Conservation (phyloP, 2,888 invertebrate species). For the Drosophila ezoana region DNA sequence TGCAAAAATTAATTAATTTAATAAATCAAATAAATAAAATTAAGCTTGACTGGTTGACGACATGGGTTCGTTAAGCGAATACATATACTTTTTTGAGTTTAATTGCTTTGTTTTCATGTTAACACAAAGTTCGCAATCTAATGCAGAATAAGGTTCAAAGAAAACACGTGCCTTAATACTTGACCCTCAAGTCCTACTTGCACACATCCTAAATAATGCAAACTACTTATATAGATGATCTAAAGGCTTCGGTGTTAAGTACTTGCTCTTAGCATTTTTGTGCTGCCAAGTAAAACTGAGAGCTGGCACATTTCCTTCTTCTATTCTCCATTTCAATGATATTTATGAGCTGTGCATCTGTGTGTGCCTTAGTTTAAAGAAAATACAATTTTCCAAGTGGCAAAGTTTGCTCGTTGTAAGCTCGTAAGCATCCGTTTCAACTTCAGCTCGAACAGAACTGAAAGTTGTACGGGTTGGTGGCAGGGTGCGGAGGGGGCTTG, state of each 20-base stretch:
- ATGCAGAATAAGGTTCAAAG: not conserved
- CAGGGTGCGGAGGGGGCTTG: too few relatives aligned
- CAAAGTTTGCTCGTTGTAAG: slow-evolving; percentile 57
- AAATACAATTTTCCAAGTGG: slow-evolving; percentile 52
- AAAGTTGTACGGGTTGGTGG: too few relatives aligned
- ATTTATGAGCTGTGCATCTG: slow-evolving; percentile 39
- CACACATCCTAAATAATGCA: slow-evolving; percentile 12
- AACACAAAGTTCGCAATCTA: not conserved
- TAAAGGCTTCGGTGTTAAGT: slow-evolving; percentile 42
- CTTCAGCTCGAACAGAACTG: not conserved
- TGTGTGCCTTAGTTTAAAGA: slow-evolving; percentile 47
- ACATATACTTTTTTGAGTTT: too few relatives aligned
- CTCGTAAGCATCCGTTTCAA: slow-evolving; percentile 51
- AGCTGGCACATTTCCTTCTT: slow-evolving; percentile 38
- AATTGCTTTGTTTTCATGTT: too few relatives aligned
- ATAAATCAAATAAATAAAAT: too few relatives aligned
- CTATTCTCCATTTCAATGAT: slow-evolving; percentile 15
- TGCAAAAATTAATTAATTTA: too few relatives aligned
- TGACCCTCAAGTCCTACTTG: not conserved
- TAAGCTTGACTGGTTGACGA: too few relatives aligned
- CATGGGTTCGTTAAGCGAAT: too few relatives aligned
- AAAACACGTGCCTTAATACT: not conserved
- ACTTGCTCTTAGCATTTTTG: slow-evolving; percentile 30
- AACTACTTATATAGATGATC: slow-evolving; percentile 60
- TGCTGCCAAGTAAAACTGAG: slow-evolving; percentile 57